Evolutionary conservation across 1,140 invertebrate genomes (phyloP).

Genomic region (Diploscapter pachys): DNA sequence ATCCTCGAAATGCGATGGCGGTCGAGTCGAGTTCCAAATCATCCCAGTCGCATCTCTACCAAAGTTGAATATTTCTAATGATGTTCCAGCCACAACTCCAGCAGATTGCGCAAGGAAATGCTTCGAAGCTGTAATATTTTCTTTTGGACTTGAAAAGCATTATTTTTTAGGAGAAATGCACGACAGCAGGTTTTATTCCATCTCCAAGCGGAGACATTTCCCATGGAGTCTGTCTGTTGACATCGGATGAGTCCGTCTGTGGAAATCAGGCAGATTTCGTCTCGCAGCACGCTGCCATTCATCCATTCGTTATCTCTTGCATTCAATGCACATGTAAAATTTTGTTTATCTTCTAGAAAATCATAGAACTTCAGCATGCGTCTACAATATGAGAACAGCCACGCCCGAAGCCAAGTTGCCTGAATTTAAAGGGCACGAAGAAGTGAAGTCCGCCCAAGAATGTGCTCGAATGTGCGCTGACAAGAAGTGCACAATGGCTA

Average conservation of each 20-base stretch:
- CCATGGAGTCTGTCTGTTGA: slow-evolving; percentile 54
- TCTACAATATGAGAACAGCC: slow-evolving; percentile 45
- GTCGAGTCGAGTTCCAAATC: slow-evolving; percentile 54
- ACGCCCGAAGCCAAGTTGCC: slow-evolving; percentile 36
- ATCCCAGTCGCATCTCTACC: slow-evolving; percentile 50
- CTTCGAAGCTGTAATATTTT: slow-evolving; percentile 44
- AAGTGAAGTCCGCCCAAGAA: slow-evolving; percentile 43
- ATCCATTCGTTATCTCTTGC: slow-evolving; percentile 56
- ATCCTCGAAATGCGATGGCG: slow-evolving; percentile 43
- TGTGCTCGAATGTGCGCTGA: slow-evolving; percentile 49
- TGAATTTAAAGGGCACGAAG: slow-evolving; percentile 40
- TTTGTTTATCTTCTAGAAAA: not conserved
- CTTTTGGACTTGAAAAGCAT: slow-evolving; percentile 6
- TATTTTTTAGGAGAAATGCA: slow-evolving; percentile 48
- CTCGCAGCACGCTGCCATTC: slow-evolving; percentile 55
- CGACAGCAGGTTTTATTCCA: slow-evolving; percentile 55
- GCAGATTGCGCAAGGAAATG: slow-evolving; percentile 58
- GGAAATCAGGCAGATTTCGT: slow-evolving; percentile 35
- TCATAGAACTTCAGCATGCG: slow-evolving; percentile 46
- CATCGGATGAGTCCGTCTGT: slow-evolving; percentile 42
- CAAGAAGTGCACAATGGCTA: slow-evolving; percentile 47
- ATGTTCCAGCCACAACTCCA: slow-evolving; percentile 53
- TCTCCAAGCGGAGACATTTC: slow-evolving; percentile 42
- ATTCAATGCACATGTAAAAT: slow-evolving; percentile 53
- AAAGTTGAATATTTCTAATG: slow-evolving; percentile 55